These are phyloP conservation scores for Sebastes jordani DNA, from an alignment of 2,797 vertebrate genomes.

Conservation along the genomic window DNA sequence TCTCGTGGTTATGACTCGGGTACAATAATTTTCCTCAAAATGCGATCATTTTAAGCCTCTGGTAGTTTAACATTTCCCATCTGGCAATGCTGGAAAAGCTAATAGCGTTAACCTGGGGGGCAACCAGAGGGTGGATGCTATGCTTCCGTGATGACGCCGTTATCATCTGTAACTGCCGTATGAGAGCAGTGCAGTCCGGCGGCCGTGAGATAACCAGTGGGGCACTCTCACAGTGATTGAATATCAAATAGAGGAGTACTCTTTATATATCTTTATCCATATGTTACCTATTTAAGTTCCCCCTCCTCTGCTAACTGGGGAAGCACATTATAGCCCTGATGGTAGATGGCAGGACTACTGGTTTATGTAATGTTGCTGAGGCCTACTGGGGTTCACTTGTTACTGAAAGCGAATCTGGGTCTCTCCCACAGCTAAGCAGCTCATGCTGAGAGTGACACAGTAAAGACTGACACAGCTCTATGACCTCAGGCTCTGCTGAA, in stretches of 20 bases:
- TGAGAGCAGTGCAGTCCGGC: not conserved
- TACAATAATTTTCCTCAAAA: not conserved
- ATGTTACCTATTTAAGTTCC: conserved; percentile 11
- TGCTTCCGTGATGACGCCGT: not conserved
- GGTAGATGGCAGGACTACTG: not conserved
- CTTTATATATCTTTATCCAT: not conserved
- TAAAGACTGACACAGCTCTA: conserved; percentile 23
- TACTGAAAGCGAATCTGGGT: conserved; percentile 21
- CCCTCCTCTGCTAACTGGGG: conserved; percentile 7
- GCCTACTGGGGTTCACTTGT: conserved; percentile 28
- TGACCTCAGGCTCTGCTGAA: conserved; percentile 43
- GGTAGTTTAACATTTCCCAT: not conserved
- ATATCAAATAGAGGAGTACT: not conserved
- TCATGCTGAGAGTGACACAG: conserved; percentile 47
- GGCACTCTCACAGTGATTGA: not conserved
- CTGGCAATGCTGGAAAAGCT: not conserved
- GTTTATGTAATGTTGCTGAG: conserved; percentile 38
- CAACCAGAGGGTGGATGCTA: not conserved
- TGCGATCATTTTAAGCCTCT: not conserved
- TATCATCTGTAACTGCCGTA: not conserved
- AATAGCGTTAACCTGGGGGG: not conserved
- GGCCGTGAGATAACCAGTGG: no score
- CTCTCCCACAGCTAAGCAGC: conserved; percentile 25
- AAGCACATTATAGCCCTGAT: conserved; percentile 19
- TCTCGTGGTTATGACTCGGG: not conserved